Evolutionary conservation across 1,140 invertebrate species (phyloP), one percentile per base, ranked within the genome.

Genomic region (Papilio helenus): DNA sequence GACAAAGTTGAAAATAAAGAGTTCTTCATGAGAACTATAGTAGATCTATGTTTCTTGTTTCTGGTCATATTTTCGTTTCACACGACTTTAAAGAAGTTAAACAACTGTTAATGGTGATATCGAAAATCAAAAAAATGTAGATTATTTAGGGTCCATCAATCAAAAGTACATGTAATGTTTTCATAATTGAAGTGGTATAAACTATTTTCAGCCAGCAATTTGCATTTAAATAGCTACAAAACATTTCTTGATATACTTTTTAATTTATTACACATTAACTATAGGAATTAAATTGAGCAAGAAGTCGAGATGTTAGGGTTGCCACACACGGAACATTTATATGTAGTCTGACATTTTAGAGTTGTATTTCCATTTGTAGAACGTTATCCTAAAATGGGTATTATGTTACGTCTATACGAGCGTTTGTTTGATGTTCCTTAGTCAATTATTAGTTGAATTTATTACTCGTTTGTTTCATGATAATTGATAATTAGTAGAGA

Each of bases 301-400:
- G 44, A 74, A 73, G 18, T 29, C 29, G 18, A 9, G 72, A 74
- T 51, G 44, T 26, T 74, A 51, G 46, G 74, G 46, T 76, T 76
- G 51, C 29, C 51, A 58, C 14, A 58, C 14, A 58, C 29, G 12
- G 29, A 39, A 58, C 42, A 49, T 74, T 34, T 58, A 76, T 74
- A 26, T 76, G 51, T 58, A 76, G 20, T 55, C 26, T 76, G 74
- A 39, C 74, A 76, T 76, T 76, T 76, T 39, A 55, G 26, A 58
- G 14, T n/a, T 76, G 46, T 76, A 76, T 76, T 76, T 55, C 74
- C 74, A 76, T 76, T 58, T 55, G 26, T 39, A 51, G 74, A 58
- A 55, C 46, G 74, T 76, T 76, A 58, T 76, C 74, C 49, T n/a
- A 39, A 76, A 76, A 76, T 76, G 74, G 74, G 14, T 58, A 76